Conservation (phyloP, 1,140 invertebrate species). For the Orchestia grillus region DNA sequence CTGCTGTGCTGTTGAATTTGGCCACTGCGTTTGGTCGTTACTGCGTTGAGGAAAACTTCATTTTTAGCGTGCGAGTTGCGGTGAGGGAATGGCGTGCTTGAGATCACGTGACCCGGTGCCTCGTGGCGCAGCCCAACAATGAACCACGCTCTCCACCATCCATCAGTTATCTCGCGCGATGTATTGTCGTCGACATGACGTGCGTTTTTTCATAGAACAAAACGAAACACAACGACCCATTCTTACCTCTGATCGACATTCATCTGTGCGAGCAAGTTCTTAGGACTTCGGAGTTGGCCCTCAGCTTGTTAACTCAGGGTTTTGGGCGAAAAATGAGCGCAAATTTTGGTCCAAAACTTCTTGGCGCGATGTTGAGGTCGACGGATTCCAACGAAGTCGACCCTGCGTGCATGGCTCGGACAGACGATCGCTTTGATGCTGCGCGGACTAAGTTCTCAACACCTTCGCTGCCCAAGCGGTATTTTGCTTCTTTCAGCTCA, state of each 20-base stretch:
- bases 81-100: background rate
- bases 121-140: background rate
- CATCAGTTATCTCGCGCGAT: conserved; percentile 11
- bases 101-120: too few relatives aligned
- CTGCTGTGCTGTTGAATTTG: background rate
- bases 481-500: too few relatives aligned
- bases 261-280: background rate
- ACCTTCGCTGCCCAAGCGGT: too few relatives aligned
- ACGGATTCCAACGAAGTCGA: background rate
- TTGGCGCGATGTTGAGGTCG: background rate
- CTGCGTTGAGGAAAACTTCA: background rate
- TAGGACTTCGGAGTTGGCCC: background rate
- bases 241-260: conserved; percentile 26
- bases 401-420: too few relatives aligned
- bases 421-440: too few relatives aligned
- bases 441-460: too few relatives aligned
- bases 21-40: background rate
- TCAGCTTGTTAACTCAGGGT: background rate
- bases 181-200: conserved; percentile 37
- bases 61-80: background rate
- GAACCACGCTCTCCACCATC: background rate
- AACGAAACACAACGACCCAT: conserved; percentile 33
- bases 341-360: background rate
- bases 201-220: conserved; percentile 37
- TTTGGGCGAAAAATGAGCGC: background rate